Conservation (phyloP, 2,888 invertebrate genomes). For the Calameuta idolon region DNA sequence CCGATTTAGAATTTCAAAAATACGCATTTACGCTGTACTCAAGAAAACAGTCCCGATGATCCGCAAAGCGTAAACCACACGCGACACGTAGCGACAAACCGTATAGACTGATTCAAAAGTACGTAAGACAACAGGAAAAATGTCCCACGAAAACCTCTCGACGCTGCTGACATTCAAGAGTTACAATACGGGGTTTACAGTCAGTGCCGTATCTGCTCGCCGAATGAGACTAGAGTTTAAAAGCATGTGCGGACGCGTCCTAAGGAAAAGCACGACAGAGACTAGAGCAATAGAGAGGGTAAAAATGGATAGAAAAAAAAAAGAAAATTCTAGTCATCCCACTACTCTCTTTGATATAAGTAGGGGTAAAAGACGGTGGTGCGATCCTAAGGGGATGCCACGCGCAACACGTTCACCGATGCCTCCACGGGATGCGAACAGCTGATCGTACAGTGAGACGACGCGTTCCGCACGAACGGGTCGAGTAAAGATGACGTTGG, state of each 20-base stretch:
- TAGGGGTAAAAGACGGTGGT: neutral
- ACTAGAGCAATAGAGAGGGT: neutral
- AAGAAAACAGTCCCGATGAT: neutral
- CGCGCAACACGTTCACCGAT: neutral
- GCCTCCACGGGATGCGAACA: neutral
- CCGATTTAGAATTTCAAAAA: neutral
- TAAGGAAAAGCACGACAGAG: neutral
- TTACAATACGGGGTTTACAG: neutral
- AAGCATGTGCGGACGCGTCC: neutral
- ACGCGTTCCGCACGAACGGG: conserved; percentile 27
- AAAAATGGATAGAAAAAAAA: neutral
- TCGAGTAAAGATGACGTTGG: conserved; percentile 24
- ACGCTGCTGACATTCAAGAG: neutral
- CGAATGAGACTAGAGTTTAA: neutral
- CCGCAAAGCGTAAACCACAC: neutral
- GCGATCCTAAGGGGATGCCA: neutral
- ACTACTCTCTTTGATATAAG: neutral
- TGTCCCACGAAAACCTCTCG: neutral
- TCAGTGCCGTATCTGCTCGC: neutral
- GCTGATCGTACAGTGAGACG: neutral
- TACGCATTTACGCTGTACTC: neutral
- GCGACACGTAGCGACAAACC: neutral
- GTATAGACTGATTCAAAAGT: neutral
- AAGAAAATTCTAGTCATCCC: neutral
- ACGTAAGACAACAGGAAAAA: neutral